phyloP scores from a whole-genome alignment of 2,113 vertebrate genomes.

The Nematolebias whitei region DNA sequence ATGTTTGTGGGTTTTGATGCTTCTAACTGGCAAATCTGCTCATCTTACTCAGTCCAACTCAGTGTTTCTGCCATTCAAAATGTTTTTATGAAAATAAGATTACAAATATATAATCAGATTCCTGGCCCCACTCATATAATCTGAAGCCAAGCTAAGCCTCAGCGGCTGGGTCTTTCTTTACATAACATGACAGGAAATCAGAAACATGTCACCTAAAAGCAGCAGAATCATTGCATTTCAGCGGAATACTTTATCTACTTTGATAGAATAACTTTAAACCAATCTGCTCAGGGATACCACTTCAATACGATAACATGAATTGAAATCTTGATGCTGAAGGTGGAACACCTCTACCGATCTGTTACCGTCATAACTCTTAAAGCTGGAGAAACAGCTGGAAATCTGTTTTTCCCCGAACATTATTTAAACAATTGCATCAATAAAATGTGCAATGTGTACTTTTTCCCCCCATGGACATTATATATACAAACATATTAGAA shows the following conservation, averaged over 20 bases:
- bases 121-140: constrained; percentile 40
- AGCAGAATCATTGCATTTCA: constrained; percentile 11
- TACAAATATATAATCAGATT: constrained; percentile 50
- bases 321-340: no score
- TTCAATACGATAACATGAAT: no score
- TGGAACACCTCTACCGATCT: no score
- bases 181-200: constrained; percentile 39
- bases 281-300: not conserved
- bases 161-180: constrained; percentile 15
- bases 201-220: constrained; percentile 36
- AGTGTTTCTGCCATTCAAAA: constrained; percentile 34
- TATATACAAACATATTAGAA: no score
- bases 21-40: constrained; percentile 17
- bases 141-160: constrained; percentile 29
- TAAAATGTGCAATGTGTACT: no score
- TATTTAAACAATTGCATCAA: no score
- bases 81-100: constrained; percentile 57
- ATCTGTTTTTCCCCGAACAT: no score
- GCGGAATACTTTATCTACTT: constrained; percentile 34
- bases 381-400: no score
- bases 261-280: constrained; percentile 8
- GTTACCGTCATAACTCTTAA: no score
- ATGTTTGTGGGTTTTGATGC: constrained; percentile 14
- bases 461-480: no score
- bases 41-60: constrained; percentile 4